Evolutionary conservation across 2,113 vertebrate genomes (phyloP).

Genomic region (Ictalurus furcatus): DNA sequence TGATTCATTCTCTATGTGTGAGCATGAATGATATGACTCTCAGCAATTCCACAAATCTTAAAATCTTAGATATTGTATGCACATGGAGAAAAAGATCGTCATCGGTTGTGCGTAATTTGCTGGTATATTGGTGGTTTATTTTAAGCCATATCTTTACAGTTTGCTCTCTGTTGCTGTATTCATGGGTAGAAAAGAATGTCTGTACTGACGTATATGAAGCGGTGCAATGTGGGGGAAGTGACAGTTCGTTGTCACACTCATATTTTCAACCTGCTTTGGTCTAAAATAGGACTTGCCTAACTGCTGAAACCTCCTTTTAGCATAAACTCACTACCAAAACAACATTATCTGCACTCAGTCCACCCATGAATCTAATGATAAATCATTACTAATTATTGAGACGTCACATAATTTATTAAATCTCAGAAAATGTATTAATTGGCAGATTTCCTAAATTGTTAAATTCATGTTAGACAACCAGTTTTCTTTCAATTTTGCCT

Average conservation of each 20-base stretch:
- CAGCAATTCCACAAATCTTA: background rate
- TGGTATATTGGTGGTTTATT: background rate
- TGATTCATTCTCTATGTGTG: constrained; percentile 16
- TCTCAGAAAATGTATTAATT: background rate
- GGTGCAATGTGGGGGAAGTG: background rate
- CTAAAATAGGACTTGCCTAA: constrained; percentile 21
- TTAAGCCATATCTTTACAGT: background rate
- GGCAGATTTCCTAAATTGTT: background rate
- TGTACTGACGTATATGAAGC: background rate
- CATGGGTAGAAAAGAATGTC: background rate
- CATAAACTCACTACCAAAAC: background rate
- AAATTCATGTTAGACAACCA: background rate
- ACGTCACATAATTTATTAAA: background rate
- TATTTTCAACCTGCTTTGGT: background rate
- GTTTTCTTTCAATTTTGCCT: background rate
- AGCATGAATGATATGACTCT: background rate
- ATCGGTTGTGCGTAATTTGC: background rate
- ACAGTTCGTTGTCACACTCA: background rate
- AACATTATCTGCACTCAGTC: background rate
- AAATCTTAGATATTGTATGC: background rate
- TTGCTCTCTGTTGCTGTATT: background rate
- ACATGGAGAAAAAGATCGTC: background rate
- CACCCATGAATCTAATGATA: too few species aligned
- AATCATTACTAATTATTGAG: background rate
- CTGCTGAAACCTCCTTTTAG: background rate